phyloP scores from a whole-genome alignment of 2,113 vertebrate genomes.

The Microcebus jonahi region DNA sequence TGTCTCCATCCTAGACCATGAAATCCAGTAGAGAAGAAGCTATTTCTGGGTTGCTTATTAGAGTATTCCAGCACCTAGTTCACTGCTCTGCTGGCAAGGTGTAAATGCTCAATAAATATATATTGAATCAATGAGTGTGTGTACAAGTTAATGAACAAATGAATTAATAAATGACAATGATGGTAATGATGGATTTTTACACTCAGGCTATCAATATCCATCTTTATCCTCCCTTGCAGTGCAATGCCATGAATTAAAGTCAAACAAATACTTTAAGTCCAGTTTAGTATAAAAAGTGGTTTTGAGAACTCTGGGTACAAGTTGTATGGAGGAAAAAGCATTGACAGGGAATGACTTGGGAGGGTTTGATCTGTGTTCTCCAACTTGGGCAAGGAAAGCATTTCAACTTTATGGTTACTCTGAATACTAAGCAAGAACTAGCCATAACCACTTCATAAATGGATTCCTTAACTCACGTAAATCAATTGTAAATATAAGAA shows the following conservation, averaged over 20 bases:
- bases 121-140: background rate
- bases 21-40: background rate
- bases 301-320: background rate
- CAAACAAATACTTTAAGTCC: background rate
- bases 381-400: background rate
- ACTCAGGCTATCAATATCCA: background rate
- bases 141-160: background rate
- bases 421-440: constrained; percentile 12
- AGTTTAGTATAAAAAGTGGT: background rate
- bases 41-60: background rate
- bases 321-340: background rate
- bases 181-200: background rate
- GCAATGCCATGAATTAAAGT: background rate
- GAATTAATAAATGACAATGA: background rate
- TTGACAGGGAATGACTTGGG: background rate
- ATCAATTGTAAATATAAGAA: background rate
- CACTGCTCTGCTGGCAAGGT: background rate
- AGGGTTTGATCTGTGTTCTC: background rate
- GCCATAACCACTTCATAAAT: background rate
- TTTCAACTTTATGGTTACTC: background rate
- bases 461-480: background rate
- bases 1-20: background rate
- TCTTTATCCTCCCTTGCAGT: background rate
- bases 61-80: background rate
- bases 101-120: background rate